These are phyloP conservation scores for Ardeotis arabs DNA, from an alignment of 2,113 vertebrate genomes.

Conservation along the genomic window DNA sequence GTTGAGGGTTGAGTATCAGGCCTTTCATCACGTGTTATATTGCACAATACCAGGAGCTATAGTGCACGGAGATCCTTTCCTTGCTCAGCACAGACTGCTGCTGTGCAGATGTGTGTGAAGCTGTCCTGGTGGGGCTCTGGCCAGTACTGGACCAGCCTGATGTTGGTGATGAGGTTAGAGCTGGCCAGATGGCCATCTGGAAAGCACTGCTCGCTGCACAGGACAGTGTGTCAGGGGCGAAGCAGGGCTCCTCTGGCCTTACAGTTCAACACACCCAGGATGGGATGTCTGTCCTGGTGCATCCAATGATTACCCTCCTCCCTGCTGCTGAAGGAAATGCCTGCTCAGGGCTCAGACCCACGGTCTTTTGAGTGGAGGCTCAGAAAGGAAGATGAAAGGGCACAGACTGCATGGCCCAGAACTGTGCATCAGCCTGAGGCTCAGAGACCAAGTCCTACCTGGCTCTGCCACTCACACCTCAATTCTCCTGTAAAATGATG, in stretches of 20 bases:
- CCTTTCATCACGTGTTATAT: background rate
- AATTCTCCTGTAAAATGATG: background rate
- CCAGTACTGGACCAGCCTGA: background rate
- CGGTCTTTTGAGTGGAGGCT: background rate
- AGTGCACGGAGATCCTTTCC: background rate
- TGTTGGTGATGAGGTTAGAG: background rate
- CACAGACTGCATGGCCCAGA: background rate
- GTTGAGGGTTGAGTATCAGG: background rate
- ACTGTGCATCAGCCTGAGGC: background rate
- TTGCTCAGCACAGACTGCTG: background rate
- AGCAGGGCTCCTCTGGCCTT: background rate
- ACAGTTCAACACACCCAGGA: background rate
- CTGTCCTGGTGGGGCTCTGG: background rate
- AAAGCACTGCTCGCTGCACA: background rate
- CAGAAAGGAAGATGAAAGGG: background rate
- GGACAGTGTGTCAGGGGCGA: background rate
- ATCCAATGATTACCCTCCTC: background rate
- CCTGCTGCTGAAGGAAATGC: background rate
- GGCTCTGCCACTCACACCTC: background rate
- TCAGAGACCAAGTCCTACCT: background rate
- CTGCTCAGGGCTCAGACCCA: background rate
- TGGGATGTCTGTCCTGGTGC: background rate
- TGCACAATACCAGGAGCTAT: background rate
- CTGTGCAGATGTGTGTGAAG: background rate
- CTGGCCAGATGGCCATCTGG: background rate